Evolutionary conservation across 2,797 vertebrate species (phyloP), one percentile per base, ranked within the genome.

Genomic region (Chanos chanos): DNA sequence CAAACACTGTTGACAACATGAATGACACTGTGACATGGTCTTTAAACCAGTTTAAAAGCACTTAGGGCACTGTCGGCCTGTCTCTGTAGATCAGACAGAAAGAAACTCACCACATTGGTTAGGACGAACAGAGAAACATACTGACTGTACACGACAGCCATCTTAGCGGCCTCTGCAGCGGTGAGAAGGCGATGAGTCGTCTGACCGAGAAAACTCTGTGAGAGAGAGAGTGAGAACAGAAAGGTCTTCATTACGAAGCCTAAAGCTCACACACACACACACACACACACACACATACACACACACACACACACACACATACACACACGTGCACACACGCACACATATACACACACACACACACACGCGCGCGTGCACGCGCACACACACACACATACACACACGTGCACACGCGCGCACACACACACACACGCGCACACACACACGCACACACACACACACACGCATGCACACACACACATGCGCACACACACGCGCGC

Each of bases 61-160:
- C n/a, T n/a, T n/a, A n/a, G n/a, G n/a, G n/a, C n/a, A n/a, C n/a
- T n/a, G n/a, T n/a, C n/a, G n/a, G n/a, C n/a, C n/a, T n/a, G n/a
- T 16, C 7, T 47, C n/a, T 15, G 8, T 7, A 45, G 13, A 25
- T 8, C 7, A 8, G 43, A 8, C 22, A 13, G 6, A 13, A 7
- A 33, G 10, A 4, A 22, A 82, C 87, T 78, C 73, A 99, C 95
- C 89, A 89, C 72, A 0, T 93, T 91, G 0, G 92, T 94, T 78
- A 99, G 86, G 66, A 98, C 95, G 12, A 94, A 98, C 7, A 98
- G 89, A 0, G 94, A 89, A 0, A 91, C 89, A 68, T 93, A 99
- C 56, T 94, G 92, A 74, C 93, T 94, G 83, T 92, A 94, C 22
- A 90, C 83, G 1, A 93, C 91, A 0, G 94, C 94, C 72, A 95